Evolutionary conservation across 2,888 invertebrate species (phyloP), one percentile per base, ranked within the genome.

Genomic region (Pecten maximus): DNA sequence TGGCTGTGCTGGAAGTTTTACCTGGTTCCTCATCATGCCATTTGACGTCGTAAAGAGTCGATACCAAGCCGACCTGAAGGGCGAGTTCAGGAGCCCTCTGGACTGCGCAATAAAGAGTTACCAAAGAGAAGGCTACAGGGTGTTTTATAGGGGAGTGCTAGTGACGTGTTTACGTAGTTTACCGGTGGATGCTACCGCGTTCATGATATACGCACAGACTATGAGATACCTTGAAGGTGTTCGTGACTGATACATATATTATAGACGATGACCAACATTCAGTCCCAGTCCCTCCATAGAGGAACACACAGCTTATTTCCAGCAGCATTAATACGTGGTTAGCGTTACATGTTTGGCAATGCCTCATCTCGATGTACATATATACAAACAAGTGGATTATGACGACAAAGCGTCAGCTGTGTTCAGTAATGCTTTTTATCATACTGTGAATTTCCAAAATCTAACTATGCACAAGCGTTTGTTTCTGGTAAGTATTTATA

Each of bases 31-130:
- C 35, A 97, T 98, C 3, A 97, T 98, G 94, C 98, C 98, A 0
- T 97, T 98, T 88, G 98, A 98, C 97, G 98, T 98, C 44, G 97
- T 98, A 10, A 98, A 98, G 96, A 98, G 98, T 15, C 97, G 98
- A 91, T 97, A 98, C 94, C 98, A 98, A 96, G 97, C 98, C 0
- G 98, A 98, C 94, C 96, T 93, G 74, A 90, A 91, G 16, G 92
- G 97, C 10, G 95, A 95, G 91, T 98, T 98, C 96, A 97, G 97
- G 88, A 97, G 97, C 40, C 97, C 97, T 92, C 93, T 97, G 54
- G 97, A 98, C 95, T 98, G 98, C 95, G 97, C 97, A 10, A 91
- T 94, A n/a, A 97, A 97, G 92, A 97, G 98, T 92, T 97, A 97
- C 93, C 96, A 96, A 92, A 96, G 97, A 39, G 97, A 97, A 87